A percentile compares a stretch with the other conserved stretches of the same genome.
These are phyloP conservation scores for Ophioninae sp. DNA, from an alignment of 2,888 invertebrate genomes.

Conservation along the genomic window DNA sequence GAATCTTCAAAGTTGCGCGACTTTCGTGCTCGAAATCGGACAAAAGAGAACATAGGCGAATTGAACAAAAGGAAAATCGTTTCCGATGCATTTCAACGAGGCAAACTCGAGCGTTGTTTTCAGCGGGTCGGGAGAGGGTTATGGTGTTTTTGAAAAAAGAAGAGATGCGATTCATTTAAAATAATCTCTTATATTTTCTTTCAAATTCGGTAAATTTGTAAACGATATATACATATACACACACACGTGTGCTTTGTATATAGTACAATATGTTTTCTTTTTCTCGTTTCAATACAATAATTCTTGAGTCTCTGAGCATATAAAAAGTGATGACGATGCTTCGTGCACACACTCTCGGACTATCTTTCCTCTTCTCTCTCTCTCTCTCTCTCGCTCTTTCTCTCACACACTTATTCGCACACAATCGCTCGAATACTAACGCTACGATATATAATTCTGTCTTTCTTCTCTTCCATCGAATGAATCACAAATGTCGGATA, in stretches of 20 bases:
- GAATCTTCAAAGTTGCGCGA: too few species aligned
- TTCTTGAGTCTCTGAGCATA: conserved; percentile 68
- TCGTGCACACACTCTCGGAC: conserved; percentile 51
- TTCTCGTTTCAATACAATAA: conserved; percentile 69
- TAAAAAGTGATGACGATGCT: conserved; percentile 62
- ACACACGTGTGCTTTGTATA: conserved; percentile 63
- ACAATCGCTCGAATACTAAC: conserved; percentile 62
- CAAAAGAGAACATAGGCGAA: too few species aligned
- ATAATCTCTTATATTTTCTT: conserved; percentile 78
- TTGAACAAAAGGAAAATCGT: too few species aligned
- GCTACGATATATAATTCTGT: conserved; percentile 54
- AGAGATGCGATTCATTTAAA: conserved; percentile 68
- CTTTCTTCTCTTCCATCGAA: conserved; percentile 58
- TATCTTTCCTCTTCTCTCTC: conserved; percentile 53
- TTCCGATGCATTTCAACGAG: too few species aligned
- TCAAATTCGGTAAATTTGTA: conserved; percentile 73
- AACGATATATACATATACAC: conserved; percentile 67
- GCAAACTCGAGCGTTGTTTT: background rate
- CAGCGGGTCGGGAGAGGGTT: background rate
- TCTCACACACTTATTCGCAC: conserved; percentile 23
- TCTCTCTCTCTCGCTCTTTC: conserved; percentile 46
- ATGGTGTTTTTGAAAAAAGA: conserved; percentile 20
- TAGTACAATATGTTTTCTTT: conserved; percentile 69
- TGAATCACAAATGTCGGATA: conserved; percentile 69
- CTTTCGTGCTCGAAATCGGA: too few species aligned